Percentiles rank a stretch among this genome's conserved stretches.
These are phyloP conservation scores for Halictus quadricinctus DNA, from an alignment of 2,888 invertebrate genomes.

Conservation along the genomic window DNA sequence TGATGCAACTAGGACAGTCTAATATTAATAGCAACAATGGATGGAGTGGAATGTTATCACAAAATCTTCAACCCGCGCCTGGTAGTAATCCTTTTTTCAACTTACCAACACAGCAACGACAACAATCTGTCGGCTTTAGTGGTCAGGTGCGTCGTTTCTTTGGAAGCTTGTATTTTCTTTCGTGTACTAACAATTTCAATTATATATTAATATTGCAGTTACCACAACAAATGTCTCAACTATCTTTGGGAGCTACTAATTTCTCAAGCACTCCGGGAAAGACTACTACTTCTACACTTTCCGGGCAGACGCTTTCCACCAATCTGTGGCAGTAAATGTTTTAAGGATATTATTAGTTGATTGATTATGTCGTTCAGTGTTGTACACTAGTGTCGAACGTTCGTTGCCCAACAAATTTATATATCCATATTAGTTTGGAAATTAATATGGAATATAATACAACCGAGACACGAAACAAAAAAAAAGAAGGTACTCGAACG, in stretches of 20 bases:
- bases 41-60: constrained; percentile 79
- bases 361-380: constrained; percentile 74
- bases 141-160: constrained; percentile 70
- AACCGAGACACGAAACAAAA: constrained; percentile 41
- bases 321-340: constrained; percentile 81
- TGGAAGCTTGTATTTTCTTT: background rate
- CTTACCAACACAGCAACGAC: constrained; percentile 73
- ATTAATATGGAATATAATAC: constrained; percentile 51
- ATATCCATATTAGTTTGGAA: constrained; percentile 57
- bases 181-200: background rate
- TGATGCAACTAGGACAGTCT: constrained; percentile 77
- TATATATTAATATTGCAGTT: constrained; percentile 72
- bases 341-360: constrained; percentile 68
- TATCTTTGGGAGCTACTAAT: constrained; percentile 80
- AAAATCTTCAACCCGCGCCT: constrained; percentile 80
- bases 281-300: constrained; percentile 69
- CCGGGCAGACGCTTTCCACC: constrained; percentile 80
- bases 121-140: constrained; percentile 65
- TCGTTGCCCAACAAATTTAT: constrained; percentile 56
- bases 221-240: constrained; percentile 84
- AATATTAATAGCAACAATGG: constrained; percentile 75
- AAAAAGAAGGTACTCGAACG: constrained; percentile 45
- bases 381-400: constrained; percentile 69
- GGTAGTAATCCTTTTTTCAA: constrained; percentile 81
- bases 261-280: constrained; percentile 74